These are phyloP conservation scores for Agraylea sexmaculata DNA, from an alignment of 1,140 invertebrate species.

Conservation along the genomic window DNA sequence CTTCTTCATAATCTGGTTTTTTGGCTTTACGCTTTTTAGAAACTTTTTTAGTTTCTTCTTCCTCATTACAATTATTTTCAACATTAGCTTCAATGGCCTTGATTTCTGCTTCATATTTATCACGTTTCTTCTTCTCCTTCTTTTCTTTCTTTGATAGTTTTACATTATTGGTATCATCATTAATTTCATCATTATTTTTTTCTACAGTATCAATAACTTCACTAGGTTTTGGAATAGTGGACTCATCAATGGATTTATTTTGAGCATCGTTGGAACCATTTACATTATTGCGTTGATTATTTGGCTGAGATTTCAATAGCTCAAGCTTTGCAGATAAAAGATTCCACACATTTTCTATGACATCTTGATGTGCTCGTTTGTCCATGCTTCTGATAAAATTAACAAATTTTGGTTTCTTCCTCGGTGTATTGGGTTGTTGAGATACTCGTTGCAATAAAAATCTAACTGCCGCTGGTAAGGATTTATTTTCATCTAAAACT, in stretches of 20 bases:
- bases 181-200: slow-evolving; percentile 5
- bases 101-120: slow-evolving; percentile 38
- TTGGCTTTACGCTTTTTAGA: neutral
- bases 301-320: slow-evolving; percentile 32
- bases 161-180: slow-evolving; percentile 11
- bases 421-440: slow-evolving; percentile 77
- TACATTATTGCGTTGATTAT: slow-evolving; percentile 16
- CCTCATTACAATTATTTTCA: neutral
- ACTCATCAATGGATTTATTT: slow-evolving; percentile 5
- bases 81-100: slow-evolving; percentile 18
- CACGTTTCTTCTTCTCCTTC: slow-evolving; percentile 41
- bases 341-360: slow-evolving; percentile 54
- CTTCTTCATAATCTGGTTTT: neutral
- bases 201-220: slow-evolving; percentile 1
- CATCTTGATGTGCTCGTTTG: slow-evolving; percentile 38
- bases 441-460: slow-evolving; percentile 59
- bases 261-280: slow-evolving; percentile 11
- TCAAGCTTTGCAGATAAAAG: slow-evolving; percentile 56
- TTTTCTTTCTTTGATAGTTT: slow-evolving; percentile 38
- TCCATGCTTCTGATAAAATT: slow-evolving; percentile 59
- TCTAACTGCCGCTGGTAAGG: slow-evolving; percentile 43
- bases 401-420: slow-evolving; percentile 81
- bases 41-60: neutral
- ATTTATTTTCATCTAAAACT: slow-evolving; percentile 51
- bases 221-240: too few species aligned